These are phyloP conservation scores for Jacana jacana DNA, from an alignment of 2,113 vertebrate genomes.

Conservation along the genomic window DNA sequence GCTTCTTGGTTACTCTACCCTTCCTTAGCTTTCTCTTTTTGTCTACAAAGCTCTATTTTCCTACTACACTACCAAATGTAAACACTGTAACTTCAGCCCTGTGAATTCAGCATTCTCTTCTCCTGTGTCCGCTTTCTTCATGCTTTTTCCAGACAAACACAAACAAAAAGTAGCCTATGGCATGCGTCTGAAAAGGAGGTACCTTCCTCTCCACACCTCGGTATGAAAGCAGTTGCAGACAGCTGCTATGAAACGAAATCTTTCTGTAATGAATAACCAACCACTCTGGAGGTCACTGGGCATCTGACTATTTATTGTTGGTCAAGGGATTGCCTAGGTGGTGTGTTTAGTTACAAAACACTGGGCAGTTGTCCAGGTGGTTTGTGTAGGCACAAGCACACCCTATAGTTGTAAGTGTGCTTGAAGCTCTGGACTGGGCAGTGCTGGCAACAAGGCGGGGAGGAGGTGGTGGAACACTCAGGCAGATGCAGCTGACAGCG, in stretches of 20 bases:
- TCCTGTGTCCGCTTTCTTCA: neutral
- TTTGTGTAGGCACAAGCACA: neutral
- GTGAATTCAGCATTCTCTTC: neutral
- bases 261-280: slow-evolving; percentile 15
- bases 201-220: neutral
- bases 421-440: neutral
- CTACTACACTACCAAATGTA: neutral
- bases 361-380: neutral
- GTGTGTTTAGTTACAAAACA: neutral
- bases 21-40: neutral
- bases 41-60: neutral
- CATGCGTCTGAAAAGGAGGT: neutral
- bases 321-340: slow-evolving; percentile 3
- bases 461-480: neutral
- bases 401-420: neutral
- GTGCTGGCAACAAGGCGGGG: neutral
- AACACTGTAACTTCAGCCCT: neutral
- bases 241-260: neutral
- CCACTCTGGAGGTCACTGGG: neutral
- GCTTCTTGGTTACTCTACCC: neutral
- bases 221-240: accelerated
- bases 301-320: neutral
- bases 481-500: neutral
- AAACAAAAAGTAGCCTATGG: neutral
- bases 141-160: neutral